Base-by-base conservation (phyloP, 2,797 vertebrate genomes). In the Sebastes wilsoni region DNA sequence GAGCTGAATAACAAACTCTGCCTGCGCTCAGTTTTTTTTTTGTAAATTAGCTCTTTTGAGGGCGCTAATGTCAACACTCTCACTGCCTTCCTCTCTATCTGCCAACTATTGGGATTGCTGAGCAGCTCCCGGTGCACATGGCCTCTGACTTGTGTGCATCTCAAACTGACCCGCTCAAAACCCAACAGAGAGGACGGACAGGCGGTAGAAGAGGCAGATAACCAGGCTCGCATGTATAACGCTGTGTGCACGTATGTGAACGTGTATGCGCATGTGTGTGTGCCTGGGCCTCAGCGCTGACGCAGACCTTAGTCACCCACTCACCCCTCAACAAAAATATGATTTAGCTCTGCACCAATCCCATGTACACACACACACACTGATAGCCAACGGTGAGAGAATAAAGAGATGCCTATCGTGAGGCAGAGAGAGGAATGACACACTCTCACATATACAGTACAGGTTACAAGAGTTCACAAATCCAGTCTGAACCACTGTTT, bases 1-100 rank as follows among this genome's bases (percentile, higher is more conserved):
- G 89, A 88, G 87, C 86, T 87, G 87, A 93, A 91, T 93, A 89
- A 90, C 88, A 93, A 93, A 93, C 85, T 88, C 70, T 46, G 72
- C 54, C 79, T 66, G 34, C 1, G 9, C 73, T 85, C 61, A 23
- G 49, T 70, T 70, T 84, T 25, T 23, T 23, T 71, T 72, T 56
- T 81, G 68, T 88, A 87, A 90, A 87, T 90, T 42, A 87, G 86
- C 80, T 85, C 83, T 87, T 88, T 66, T 75, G 78, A 83, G 85
- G 84, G 75, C 77, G 7, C 56, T 59, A 65, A 71, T 89, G 87
- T 92, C 88, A 89, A 89, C 61, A 77, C 81, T 52, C 82, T 65
- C 32, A 25, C 73, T 18, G 72, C 66, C 77, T 69, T 77, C 79
- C 82, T 76, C 85, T 86, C 82, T 20, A 49, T 75, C 38, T 71